phyloP scores from a whole-genome alignment of 2,797 vertebrate species.

The Aplochiton taeniatus region DNA sequence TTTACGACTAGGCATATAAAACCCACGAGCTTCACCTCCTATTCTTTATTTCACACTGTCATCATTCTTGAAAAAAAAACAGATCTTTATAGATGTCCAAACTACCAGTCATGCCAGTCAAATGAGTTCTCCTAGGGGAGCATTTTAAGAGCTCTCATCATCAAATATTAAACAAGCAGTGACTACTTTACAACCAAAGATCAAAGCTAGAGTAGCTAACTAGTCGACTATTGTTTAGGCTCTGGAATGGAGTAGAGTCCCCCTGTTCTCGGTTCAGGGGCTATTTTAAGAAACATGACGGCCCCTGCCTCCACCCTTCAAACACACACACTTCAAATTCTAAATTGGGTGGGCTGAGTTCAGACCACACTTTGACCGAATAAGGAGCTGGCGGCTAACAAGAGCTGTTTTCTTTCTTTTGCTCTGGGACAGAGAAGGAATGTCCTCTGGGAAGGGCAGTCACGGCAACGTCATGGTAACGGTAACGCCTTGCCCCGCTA shows the following conservation, averaged over 20 bases:
- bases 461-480: conserved; percentile 52
- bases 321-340: conserved; percentile 53
- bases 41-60: neutral
- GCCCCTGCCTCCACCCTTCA: conserved; percentile 38
- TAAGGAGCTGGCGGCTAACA: conserved; percentile 66
- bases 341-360: conserved; percentile 70
- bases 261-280: conserved; percentile 46
- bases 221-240: conserved; percentile 38
- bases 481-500: conserved; percentile 21
- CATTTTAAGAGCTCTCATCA: neutral
- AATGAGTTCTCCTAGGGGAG: neutral
- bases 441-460: conserved; percentile 53
- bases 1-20: conserved; percentile 37
- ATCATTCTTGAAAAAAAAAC: neutral
- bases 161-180: neutral
- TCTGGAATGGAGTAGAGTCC: conserved; percentile 24
- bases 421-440: conserved; percentile 58
- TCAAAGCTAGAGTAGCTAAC: conserved; percentile 10
- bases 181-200: neutral
- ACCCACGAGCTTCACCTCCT: neutral
- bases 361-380: conserved; percentile 74
- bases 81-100: neutral
- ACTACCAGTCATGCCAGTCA: neutral
- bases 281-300: conserved; percentile 72
- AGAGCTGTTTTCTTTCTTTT: conserved; percentile 49